phyloP scores from a whole-genome alignment of 2,888 invertebrate species.

The Creontiades dilutus region DNA sequence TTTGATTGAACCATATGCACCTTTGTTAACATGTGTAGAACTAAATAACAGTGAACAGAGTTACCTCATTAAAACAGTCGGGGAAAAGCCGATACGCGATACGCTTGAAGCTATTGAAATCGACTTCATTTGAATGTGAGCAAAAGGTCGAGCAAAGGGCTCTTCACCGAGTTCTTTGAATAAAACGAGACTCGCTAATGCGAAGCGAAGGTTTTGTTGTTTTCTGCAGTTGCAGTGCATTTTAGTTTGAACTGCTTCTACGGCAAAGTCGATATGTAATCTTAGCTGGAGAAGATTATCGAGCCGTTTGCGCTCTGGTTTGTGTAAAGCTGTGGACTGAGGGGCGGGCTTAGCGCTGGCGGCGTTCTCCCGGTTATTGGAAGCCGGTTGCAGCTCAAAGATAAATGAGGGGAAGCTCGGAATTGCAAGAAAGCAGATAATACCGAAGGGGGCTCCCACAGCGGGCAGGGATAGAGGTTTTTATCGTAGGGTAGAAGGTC shows the following conservation, averaged over 20 bases:
- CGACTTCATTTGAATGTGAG: neutral
- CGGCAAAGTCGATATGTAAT: neutral
- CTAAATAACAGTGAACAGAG: too few species aligned
- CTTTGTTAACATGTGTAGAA: too few species aligned
- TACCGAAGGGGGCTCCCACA: too few species aligned
- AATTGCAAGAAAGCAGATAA: neutral
- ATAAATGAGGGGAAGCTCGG: neutral
- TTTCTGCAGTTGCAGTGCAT: neutral
- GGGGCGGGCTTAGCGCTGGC: neutral
- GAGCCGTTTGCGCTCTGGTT: neutral
- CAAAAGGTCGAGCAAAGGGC: too few species aligned
- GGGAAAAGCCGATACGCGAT: too few species aligned
- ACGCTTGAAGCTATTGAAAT: neutral
- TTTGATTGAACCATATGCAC: too few species aligned
- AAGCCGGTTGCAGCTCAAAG: neutral
- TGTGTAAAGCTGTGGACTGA: neutral
- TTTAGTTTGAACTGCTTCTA: neutral
- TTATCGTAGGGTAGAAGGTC: too few species aligned
- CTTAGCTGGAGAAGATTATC: neutral
- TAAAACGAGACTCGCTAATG: neutral
- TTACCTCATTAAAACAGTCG: too few species aligned
- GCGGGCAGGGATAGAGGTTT: too few species aligned
- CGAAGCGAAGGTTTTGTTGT: neutral
- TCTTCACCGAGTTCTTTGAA: neutral
- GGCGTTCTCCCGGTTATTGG: neutral